phyloP scores from a whole-genome alignment of 1,140 invertebrate genomes.

The Zeugodacus cucurbitae region DNA sequence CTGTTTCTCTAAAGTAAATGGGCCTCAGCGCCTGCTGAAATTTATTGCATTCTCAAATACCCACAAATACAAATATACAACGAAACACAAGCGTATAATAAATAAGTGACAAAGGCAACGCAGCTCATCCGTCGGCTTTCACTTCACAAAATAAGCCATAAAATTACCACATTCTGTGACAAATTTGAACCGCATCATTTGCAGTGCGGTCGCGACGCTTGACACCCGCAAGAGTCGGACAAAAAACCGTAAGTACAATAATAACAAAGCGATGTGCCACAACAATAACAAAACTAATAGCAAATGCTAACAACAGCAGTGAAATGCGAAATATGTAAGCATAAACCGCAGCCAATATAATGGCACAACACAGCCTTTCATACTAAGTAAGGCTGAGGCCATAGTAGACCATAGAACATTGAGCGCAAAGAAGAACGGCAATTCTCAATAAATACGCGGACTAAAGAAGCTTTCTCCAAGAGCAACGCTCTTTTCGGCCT shows the following conservation, averaged over 20 bases:
- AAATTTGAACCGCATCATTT: conserved; percentile 35
- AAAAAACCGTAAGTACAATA: too few species aligned
- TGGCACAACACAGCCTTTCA: neutral
- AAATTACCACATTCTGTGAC: conserved; percentile 40
- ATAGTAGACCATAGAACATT: neutral
- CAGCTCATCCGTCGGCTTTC: neutral
- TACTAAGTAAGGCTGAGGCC: neutral
- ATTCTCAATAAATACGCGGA: neutral
- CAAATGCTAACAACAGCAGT: neutral
- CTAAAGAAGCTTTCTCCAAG: too few species aligned
- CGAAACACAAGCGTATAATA: neutral
- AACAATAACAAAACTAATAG: conserved; percentile 17
- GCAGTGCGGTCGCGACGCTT: neutral
- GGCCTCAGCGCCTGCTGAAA: neutral
- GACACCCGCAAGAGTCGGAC: neutral
- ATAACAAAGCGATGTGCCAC: neutral
- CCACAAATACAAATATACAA: neutral
- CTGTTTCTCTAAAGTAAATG: neutral
- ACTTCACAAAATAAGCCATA: neutral
- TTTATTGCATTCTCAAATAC: conserved; percentile 12
- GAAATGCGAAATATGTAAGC: neutral
- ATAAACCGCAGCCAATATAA: neutral
- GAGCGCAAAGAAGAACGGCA: neutral
- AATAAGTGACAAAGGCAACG: neutral
- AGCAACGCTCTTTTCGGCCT: neutral